Percentiles rank a stretch among this genome's conserved stretches.
phyloP scores from a whole-genome alignment of 2,888 invertebrate genomes.

The Meteorus colon region DNA sequence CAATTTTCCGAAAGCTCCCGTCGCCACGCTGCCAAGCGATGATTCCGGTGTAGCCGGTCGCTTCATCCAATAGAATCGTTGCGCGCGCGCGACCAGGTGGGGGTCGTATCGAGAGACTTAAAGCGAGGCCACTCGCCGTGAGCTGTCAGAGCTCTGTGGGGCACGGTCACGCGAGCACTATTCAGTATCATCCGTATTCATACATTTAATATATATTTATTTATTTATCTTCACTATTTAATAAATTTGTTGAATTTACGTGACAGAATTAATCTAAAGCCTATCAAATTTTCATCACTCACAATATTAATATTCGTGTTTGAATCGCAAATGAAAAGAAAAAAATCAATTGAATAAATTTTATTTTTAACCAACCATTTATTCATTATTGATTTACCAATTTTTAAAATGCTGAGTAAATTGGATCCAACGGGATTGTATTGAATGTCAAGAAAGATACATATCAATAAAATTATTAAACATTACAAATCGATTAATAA shows the following conservation, averaged over 20 bases:
- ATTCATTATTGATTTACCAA: neutral
- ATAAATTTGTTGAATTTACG: neutral
- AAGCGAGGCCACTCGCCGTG: constrained; percentile 73
- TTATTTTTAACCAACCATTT: neutral
- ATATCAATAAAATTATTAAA: constrained; percentile 17
- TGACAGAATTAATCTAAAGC: neutral
- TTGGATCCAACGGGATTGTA: constrained; percentile 46
- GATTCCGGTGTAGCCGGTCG: constrained; percentile 61
- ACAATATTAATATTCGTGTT: neutral
- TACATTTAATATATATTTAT: constrained; percentile 43
- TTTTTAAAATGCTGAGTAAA: constrained; percentile 32
- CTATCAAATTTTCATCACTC: neutral
- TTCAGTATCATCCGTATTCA: constrained; percentile 27
- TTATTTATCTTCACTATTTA: constrained; percentile 45
- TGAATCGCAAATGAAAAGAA: constrained; percentile 6
- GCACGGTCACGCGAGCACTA: constrained; percentile 72
- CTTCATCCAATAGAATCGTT: constrained; percentile 65
- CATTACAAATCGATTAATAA: neutral
- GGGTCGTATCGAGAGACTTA: constrained; percentile 70
- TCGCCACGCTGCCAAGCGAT: constrained; percentile 61
- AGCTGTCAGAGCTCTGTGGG: constrained; percentile 74
- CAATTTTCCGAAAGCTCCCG: constrained; percentile 69
- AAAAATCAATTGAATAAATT: neutral
- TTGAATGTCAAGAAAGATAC: constrained; percentile 18
- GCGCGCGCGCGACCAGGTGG: constrained; percentile 62